Evolutionary conservation across 2,797 vertebrate species (phyloP).

Genomic region (Sarcophilus harrisii): DNA sequence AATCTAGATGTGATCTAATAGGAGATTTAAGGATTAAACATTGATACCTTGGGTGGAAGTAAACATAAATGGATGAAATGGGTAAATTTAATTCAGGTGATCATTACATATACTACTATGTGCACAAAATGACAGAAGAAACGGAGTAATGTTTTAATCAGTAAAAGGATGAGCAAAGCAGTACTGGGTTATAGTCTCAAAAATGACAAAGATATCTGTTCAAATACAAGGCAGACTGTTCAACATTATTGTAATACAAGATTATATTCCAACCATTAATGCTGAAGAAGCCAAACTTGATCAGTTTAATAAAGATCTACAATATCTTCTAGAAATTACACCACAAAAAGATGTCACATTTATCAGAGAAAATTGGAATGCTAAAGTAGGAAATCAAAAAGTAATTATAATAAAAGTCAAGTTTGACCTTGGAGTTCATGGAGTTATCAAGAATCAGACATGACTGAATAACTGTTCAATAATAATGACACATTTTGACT

Average conservation of each 20-base stretch:
- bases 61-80: neutral
- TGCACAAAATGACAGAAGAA: neutral
- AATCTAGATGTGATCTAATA: neutral
- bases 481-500: neutral
- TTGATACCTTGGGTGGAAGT: neutral
- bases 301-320: neutral
- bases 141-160: neutral
- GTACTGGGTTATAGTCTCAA: neutral
- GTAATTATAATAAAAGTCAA: neutral
- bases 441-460: neutral
- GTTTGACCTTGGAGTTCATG: neutral
- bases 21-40: neutral
- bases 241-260: neutral
- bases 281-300: neutral
- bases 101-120: neutral
- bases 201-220: neutral
- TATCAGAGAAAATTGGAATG: neutral
- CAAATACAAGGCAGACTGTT: neutral
- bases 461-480: neutral
- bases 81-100: neutral
- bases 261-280: neutral
- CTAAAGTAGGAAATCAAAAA: neutral
- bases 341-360: neutral
- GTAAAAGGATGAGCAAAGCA: neutral
- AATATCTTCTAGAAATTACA: neutral